These are phyloP conservation scores for Pristionchus mayeri DNA, from an alignment of 2,888 invertebrate genomes.

Conservation along the genomic window DNA sequence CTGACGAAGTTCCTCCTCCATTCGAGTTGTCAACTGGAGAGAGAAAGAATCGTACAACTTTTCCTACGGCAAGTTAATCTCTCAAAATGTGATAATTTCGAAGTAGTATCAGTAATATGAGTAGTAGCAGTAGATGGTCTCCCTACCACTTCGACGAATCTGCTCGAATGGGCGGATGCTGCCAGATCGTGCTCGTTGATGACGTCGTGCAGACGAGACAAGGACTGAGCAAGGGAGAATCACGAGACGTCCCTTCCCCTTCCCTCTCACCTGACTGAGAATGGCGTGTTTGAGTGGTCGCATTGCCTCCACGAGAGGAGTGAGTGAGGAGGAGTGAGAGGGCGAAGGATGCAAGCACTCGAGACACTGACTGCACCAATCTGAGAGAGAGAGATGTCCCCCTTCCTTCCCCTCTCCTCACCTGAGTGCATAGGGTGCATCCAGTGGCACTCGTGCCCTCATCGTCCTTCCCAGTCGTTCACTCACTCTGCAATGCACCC, in stretches of 20 bases:
- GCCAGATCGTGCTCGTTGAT: conserved; percentile 82
- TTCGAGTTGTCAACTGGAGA: conserved; percentile 55
- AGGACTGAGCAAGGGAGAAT: conserved; percentile 79
- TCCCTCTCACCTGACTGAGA: conserved; percentile 55
- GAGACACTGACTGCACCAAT: conserved; percentile 63
- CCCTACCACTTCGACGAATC: conserved; percentile 63
- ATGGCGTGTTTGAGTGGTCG: conserved; percentile 70
- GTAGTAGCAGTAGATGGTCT: no score
- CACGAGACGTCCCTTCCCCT: background rate
- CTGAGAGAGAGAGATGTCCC: conserved; percentile 39
- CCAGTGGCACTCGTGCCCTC: conserved; percentile 59
- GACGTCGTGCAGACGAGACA: conserved; percentile 87
- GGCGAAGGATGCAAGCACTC: conserved; percentile 58
- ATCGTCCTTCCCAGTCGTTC: conserved; percentile 62
- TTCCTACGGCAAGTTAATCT: no score
- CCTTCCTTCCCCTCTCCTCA: background rate
- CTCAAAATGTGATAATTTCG: no score
- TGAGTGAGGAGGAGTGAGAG: conserved; percentile 54
- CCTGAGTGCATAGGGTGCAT: conserved; percentile 52
- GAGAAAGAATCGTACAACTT: no score
- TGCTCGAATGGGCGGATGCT: conserved; percentile 55
- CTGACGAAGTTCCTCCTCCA: conserved; percentile 69
- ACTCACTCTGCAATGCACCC: conserved; percentile 53
- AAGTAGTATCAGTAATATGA: no score
- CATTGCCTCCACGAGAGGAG: conserved; percentile 66